Evolutionary conservation across 2,113 vertebrate genomes (phyloP).

Genomic region (Cyanocitta stelleri): DNA sequence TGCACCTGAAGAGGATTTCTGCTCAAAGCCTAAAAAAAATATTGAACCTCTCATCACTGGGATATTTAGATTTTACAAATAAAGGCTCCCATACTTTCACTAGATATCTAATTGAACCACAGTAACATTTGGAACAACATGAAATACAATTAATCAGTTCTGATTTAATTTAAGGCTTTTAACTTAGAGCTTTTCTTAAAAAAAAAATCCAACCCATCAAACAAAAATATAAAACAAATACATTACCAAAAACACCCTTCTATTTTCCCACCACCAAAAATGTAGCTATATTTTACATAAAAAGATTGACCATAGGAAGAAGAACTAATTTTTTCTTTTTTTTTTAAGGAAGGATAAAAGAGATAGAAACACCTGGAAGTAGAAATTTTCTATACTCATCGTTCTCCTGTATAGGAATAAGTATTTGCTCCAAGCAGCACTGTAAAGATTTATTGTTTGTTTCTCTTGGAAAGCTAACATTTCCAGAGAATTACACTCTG

Average conservation of each 20-base stretch:
- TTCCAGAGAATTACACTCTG: background rate
- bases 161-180: background rate
- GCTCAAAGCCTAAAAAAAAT: background rate
- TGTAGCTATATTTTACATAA: background rate
- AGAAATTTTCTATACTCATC: background rate
- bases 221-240: background rate
- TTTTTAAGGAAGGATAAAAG: rapidly evolving
- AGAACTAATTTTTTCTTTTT: background rate
- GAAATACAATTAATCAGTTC: background rate
- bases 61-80: background rate
- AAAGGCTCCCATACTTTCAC: background rate
- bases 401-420: background rate
- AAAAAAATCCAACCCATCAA: background rate
- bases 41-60: rapidly evolving
- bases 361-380: background rate
- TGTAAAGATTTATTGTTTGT: background rate
- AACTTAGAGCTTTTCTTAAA: background rate
- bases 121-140: background rate
- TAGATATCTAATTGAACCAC: background rate
- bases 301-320: background rate
- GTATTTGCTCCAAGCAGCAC: background rate
- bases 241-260: background rate
- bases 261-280: background rate
- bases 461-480: background rate
- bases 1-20: background rate